Evolutionary conservation across 2,888 invertebrate genomes (phyloP).

Genomic region (Gerris lacustris): DNA sequence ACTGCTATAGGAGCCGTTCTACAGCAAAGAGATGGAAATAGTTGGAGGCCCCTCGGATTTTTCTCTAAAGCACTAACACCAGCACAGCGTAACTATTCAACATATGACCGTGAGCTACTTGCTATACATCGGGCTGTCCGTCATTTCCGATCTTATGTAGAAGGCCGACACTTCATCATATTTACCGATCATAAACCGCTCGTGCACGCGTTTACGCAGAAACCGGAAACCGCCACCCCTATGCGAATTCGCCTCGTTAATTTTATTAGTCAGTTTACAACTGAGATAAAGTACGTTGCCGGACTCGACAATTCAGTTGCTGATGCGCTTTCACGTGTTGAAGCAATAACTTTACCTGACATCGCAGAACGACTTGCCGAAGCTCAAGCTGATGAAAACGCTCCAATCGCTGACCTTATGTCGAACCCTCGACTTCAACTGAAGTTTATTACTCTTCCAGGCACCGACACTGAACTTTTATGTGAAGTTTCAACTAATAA

Average conservation of each 20-base stretch:
- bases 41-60: constrained; percentile 27
- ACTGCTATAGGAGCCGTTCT: constrained; percentile 15
- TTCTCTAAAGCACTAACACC: constrained; percentile 27
- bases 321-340: constrained; percentile 34
- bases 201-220: background rate
- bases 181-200: constrained; percentile 4
- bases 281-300: constrained; percentile 33
- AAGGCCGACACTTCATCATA: background rate
- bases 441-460: constrained; percentile 8
- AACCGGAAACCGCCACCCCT: constrained; percentile 2
- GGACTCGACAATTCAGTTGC: constrained; percentile 34
- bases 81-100: constrained; percentile 35
- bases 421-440: constrained; percentile 1
- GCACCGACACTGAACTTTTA: background rate
- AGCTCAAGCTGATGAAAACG: constrained; percentile 24
- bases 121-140: constrained; percentile 31
- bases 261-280: constrained; percentile 34
- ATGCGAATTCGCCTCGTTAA: constrained; percentile 34
- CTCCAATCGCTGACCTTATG: background rate
- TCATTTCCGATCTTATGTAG: constrained; percentile 12
- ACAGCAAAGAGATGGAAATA: constrained; percentile 17
- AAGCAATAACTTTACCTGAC: constrained; percentile 30
- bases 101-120: too few relatives aligned
- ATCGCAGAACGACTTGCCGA: constrained; percentile 32
- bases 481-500: constrained; percentile 26